Percentiles rank a stretch among this genome's conserved stretches.
These are phyloP conservation scores for Lydus trimaculatus DNA, from an alignment of 2,888 invertebrate species.

Conservation along the genomic window DNA sequence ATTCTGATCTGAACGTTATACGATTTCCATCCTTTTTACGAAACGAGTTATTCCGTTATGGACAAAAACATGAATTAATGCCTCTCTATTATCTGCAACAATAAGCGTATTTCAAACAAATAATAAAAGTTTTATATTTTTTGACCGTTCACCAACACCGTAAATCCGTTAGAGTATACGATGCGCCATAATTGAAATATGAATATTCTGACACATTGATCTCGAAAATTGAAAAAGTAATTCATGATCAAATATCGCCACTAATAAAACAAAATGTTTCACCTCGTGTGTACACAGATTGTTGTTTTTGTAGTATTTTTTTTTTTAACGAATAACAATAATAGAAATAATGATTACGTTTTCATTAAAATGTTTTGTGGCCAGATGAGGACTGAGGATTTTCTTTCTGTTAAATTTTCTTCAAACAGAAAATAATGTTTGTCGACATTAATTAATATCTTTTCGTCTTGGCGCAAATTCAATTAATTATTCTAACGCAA, in stretches of 20 bases:
- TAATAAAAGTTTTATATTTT: neutral
- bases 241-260: slow-evolving; percentile 21
- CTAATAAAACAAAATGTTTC: slow-evolving; percentile 28
- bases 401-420: slow-evolving; percentile 13
- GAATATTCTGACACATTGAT: slow-evolving; percentile 3
- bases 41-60: neutral
- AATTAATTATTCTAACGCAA: slow-evolving; percentile 24
- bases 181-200: neutral
- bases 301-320: slow-evolving; percentile 23
- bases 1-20: neutral
- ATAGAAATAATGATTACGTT: slow-evolving; percentile 30
- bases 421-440: slow-evolving; percentile 30
- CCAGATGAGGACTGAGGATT: slow-evolving; percentile 18
- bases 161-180: neutral
- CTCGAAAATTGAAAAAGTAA: slow-evolving; percentile 13
- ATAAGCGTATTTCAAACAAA: neutral
- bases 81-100: neutral
- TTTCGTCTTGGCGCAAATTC: slow-evolving; percentile 22
- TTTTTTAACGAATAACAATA: neutral
- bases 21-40: neutral
- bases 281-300: slow-evolving; percentile 13
- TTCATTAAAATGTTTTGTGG: slow-evolving; percentile 24
- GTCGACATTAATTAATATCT: slow-evolving; percentile 32
- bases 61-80: neutral
- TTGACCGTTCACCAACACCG: neutral